A percentile compares a stretch with the other conserved stretches of the same genome.
Conservation (phyloP, 2,888 invertebrate genomes). For the Lasioglossum villosulum region DNA sequence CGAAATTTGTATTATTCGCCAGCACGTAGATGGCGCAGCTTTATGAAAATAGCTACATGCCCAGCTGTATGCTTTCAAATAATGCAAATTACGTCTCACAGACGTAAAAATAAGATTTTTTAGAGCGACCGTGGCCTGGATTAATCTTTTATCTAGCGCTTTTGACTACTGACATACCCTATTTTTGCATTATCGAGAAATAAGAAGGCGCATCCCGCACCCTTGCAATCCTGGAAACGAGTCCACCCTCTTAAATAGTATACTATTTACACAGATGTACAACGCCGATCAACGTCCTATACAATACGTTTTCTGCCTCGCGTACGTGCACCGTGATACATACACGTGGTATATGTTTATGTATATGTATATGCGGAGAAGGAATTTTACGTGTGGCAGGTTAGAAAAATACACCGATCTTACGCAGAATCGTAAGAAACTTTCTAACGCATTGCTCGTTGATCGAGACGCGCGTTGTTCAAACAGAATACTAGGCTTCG, state of each 20-base stretch:
- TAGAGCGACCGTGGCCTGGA: no score
- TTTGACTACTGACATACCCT: no score
- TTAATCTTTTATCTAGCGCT: no score
- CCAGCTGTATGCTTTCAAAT: no score
- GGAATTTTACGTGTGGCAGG: conserved; percentile 77
- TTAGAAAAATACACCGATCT: conserved; percentile 84
- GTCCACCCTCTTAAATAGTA: conserved; percentile 16
- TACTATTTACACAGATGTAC: conserved; percentile 70
- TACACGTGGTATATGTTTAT: conserved; percentile 13
- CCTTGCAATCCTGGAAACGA: no score
- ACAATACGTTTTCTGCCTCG: conserved; percentile 17
- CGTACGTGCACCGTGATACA: conserved; percentile 35
- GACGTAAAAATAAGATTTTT: no score
- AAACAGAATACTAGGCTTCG: conserved; percentile 63
- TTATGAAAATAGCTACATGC: no score
- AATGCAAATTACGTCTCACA: no score
- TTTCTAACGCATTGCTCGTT: conserved; percentile 67
- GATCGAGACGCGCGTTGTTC: conserved; percentile 57
- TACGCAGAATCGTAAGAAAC: conserved; percentile 80
- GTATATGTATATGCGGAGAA: conserved; percentile 71
- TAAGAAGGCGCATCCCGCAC: no score
- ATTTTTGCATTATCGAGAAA: no score
- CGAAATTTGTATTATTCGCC: no score
- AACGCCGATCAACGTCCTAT: conserved; percentile 34
- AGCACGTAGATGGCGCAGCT: no score